Conservation (phyloP, 2,797 vertebrate species). For the Threskiornis aethiopicus region DNA sequence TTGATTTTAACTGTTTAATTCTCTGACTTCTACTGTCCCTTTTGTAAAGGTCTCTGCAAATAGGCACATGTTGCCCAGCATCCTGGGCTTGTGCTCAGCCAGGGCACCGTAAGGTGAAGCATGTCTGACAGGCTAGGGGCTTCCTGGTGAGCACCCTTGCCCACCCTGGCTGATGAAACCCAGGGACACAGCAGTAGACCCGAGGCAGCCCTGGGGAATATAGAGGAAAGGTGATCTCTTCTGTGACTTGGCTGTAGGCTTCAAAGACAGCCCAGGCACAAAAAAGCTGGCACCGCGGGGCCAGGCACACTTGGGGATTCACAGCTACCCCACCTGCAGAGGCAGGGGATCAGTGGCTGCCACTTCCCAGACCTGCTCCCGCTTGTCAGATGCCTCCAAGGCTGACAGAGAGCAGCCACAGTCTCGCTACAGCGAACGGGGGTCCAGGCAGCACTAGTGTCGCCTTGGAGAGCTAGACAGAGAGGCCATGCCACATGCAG, state of each 20-base stretch:
- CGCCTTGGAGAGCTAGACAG: neutral
- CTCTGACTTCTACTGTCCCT: neutral
- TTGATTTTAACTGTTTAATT: neutral
- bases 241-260: neutral
- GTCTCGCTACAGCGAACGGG: accelerated
- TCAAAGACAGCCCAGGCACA: neutral
- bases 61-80: accelerated
- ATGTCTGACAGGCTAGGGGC: neutral
- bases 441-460: neutral
- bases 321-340: neutral
- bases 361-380: neutral
- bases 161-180: neutral
- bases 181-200: neutral
- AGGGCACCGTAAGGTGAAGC: neutral
- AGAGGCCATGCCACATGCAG: neutral
- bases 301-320: neutral
- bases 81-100: neutral
- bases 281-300: neutral
- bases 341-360: neutral
- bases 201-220: neutral
- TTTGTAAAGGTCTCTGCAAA: neutral
- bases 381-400: neutral
- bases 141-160: neutral
- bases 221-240: neutral
- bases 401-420: neutral